Evolutionary conservation across 53 echinoderm and acorn worm species (phyloP).

Genomic region (Pentamera pediparva): DNA sequence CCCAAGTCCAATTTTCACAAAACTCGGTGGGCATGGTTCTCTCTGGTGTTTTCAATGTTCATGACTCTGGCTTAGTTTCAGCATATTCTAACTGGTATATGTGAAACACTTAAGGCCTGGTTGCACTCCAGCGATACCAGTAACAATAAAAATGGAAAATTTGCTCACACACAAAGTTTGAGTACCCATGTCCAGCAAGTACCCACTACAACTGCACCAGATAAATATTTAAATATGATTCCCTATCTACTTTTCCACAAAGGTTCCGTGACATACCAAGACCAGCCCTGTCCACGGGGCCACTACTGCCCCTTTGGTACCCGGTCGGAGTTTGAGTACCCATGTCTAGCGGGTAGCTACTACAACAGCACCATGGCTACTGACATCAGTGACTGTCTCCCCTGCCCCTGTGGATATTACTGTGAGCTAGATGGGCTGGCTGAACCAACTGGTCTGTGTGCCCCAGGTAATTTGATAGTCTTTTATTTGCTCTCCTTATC

Average conservation of each 20-base stretch:
- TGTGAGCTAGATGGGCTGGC: slow-evolving; percentile 83
- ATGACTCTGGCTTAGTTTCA: too few relatives aligned
- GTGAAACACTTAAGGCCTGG: too few relatives aligned
- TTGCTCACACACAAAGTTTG: slow-evolving; percentile 61
- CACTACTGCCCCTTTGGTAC: slow-evolving; percentile 76
- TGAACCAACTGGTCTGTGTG: slow-evolving; percentile 63
- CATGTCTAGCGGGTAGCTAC: slow-evolving; percentile 83
- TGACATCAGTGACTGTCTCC: slow-evolving; percentile 63
- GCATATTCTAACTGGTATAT: too few relatives aligned
- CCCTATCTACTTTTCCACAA: background rate
- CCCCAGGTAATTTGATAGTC: slow-evolving; percentile 60
- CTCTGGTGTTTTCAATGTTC: too few relatives aligned
- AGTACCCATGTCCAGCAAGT: slow-evolving; percentile 82
- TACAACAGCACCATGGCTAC: slow-evolving; percentile 71
- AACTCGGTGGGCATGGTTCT: too few relatives aligned
- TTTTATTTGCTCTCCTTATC: background rate
- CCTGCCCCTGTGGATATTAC: slow-evolving; percentile 73
- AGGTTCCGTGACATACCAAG: slow-evolving; percentile 72
- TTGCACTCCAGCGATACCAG: too few relatives aligned
- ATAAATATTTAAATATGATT: too few relatives aligned
- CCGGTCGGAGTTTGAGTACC: slow-evolving; percentile 64
- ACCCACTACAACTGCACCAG: slow-evolving; percentile 77
- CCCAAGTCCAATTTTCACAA: too few relatives aligned
- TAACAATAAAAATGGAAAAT: too few relatives aligned
- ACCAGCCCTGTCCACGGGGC: slow-evolving; percentile 83